Evolutionary conservation across 2,888 invertebrate genomes (phyloP), one percentile per base, ranked within the genome.

Genomic region (Leucophora obtusa): DNA sequence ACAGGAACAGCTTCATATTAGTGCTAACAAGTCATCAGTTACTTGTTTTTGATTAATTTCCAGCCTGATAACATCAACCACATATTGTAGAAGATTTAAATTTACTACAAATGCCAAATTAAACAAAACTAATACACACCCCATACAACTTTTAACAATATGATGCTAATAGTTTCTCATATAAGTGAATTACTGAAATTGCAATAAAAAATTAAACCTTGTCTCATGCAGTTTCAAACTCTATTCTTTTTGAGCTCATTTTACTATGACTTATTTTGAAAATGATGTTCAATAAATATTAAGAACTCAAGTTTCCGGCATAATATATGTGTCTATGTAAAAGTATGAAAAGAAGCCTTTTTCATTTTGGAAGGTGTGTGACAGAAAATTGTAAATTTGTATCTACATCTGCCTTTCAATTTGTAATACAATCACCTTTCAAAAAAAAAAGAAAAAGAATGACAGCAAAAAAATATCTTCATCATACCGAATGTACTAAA

Each of bases 401-500:
- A 47, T 47, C 43, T 60, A 51, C 59, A 66, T 73, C 56, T 82
- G 62, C 80, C 83, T 82, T 82, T 78, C 81, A 83, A 83, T 84
- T 84, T 83, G 83, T 82, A 84, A 84, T 78, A 79, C 82, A 83
- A 84, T 83, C 83, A 77, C 82, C 72, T 82, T 79, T 58, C 53
- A 71, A 63, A 81, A 56, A 59, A 56, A 24, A 50, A 51, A 73
- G 3, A 54, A 53, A 59, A 66, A 69, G 73, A 82, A 73, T 80
- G 72, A 72, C 33, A 17, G 43, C 28, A 47, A 80, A 77, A 72
- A 33, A 17, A 51, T 28, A 47, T 50, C 35, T n/a, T n/a, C n/a
- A n/a, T 59, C 28, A 43, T 54, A 65, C 59, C 60, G 28, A 51
- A 38, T 38, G 35, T 63, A 17, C 33, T 17, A 33, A 75, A 76